Evolutionary conservation across 2,113 vertebrate species (phyloP), one percentile per base, ranked within the genome.

Genomic region (Peromyscus polionotus): DNA sequence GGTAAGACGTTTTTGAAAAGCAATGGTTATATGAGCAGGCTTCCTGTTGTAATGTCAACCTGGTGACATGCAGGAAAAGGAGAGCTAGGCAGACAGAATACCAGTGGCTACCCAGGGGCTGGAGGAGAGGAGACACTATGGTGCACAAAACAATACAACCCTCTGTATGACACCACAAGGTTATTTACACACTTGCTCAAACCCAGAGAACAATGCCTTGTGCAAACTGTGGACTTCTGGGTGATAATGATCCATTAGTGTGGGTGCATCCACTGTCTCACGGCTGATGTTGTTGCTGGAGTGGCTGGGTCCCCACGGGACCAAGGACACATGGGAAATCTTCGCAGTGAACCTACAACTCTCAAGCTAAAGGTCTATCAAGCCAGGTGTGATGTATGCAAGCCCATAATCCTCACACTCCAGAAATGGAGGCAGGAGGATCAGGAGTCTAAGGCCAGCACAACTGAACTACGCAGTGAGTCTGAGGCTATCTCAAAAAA

Each of bases 191-290:
- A 0, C 17, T 70, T 76, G 31, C 42, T 84, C 72, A 57, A 26
- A 77, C 5, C 70, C 72, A 36, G 1, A 11, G 26, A 14, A 51
- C 19, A 7, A 48, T 45, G 48, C 42, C 86, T 31, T 2, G 12
- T 0, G 28, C 42, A 8, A 24, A 12, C 85, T 33, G 3, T 24
- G 12, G 42, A 3, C 39, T 65, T 22, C 7, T 24, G 26, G 16
- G 51, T 17, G 45, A 24, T 2, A 20, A 22, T 0, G 20, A 48
- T 1, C 7, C 2, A 4, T 10, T 54, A 2, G 0, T 8, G 26
- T 1, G 19, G 13, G 36, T 1, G 9, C 3, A 0, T 7, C 16
- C 1, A 28, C 1, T 7, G 48, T 2, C 19, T 33, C 28, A 0
- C 7, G 17, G 19, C 22, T n/a, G 51, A 63, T 13, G 8, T 2